phyloP scores from a whole-genome alignment of 1,140 invertebrate species.

The Euwallacea fornicatus region DNA sequence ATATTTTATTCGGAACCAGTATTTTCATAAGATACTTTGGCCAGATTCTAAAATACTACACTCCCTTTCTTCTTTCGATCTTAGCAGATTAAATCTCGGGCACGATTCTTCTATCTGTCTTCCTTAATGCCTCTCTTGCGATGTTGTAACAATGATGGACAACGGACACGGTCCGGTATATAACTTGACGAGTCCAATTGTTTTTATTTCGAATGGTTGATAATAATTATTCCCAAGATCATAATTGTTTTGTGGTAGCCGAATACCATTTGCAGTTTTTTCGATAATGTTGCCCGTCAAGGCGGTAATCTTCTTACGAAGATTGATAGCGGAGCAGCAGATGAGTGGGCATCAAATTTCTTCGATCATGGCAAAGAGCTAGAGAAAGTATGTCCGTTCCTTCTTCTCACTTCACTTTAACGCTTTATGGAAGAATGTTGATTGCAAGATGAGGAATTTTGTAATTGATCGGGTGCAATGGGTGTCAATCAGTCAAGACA shows the following conservation, averaged over 20 bases:
- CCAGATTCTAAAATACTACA: constrained; percentile 1
- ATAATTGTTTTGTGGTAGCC: background rate
- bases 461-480: no score
- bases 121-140: constrained; percentile 18
- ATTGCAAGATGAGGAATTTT: no score
- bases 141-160: constrained; percentile 28
- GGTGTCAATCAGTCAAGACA: no score
- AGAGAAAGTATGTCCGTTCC: no score
- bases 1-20: background rate
- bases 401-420: no score
- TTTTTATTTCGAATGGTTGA: background rate
- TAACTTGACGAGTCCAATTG: background rate
- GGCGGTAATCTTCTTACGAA: background rate
- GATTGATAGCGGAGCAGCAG: no score
- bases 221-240: background rate
- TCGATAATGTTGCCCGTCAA: background rate
- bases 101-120: constrained; percentile 32
- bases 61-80: constrained; percentile 26
- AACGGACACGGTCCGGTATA: constrained; percentile 2
- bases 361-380: no score
- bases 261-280: background rate
- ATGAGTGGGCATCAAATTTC: no score
- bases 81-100: constrained; percentile 24
- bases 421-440: no score
- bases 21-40: constrained; percentile 9